Base-by-base conservation (phyloP, 2,113 vertebrate species). In the Syrrhaptes paradoxus region DNA sequence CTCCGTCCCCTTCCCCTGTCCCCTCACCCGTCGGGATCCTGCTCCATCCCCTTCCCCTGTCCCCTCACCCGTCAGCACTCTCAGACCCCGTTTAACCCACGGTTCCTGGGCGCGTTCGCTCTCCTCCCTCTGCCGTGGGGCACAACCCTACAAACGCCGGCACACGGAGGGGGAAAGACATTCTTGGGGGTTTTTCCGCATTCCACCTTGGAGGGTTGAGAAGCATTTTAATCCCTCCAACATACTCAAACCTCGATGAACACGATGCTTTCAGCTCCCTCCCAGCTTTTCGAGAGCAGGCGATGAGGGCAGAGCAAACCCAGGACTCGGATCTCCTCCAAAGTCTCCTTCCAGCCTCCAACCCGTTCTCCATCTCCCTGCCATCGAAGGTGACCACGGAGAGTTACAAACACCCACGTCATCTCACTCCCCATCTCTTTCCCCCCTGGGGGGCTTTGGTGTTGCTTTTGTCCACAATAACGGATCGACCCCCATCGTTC, bases 211-310 rank as follows among this genome's bases (percentile, higher is more conserved):
- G 71, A 73, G 57, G 15, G 38, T 54, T 85, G 63, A 82, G 65
- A 73, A 91, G 49, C 31, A 28, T 68, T 88, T 93, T 89, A 80
- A 90, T 78, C 90, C 49, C 31, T 62, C 55, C 49, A 68, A 62
- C 54, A 62, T 26, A 46, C 6, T 8, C 61, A 73, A 72, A 78
- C 77, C 70, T 77, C 54, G 21, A 15, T 5, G 26, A 87, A 48
- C 79, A 48, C 4, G 7, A 51, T 52, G 70, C 41, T 62, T 72
- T 63, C 62, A 31, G 26, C 41, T 84, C 73, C 26, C 51, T 83
- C 67, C n/a, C 66, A n/a, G 19, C 14, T 80, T 80, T 93, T 91
- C 78, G 85, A 51, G 78, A 72, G 36, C 31, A 13, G 70, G 68
- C 11, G 34, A 75, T 87, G 87, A 93, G 62, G 57, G 67, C 73